These are phyloP conservation scores for Momotus momota DNA, from an alignment of 2,797 vertebrate genomes.

Conservation along the genomic window DNA sequence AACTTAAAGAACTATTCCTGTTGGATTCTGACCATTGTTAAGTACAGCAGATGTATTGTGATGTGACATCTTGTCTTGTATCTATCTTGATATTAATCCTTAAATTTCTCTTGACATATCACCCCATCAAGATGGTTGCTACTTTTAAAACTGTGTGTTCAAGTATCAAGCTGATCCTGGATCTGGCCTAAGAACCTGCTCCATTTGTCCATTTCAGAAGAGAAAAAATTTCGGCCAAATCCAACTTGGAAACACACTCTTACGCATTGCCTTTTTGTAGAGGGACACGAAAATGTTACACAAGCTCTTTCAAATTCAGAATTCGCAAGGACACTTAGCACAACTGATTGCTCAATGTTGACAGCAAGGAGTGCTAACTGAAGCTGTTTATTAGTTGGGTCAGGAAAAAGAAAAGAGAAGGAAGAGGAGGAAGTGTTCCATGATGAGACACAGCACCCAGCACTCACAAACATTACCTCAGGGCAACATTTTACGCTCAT, in stretches of 20 bases:
- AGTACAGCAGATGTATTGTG: not conserved
- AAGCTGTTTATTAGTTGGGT: not conserved
- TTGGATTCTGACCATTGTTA: not conserved
- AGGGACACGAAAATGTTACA: not conserved
- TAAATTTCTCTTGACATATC: not conserved
- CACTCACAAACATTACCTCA: not conserved
- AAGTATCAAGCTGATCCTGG: not conserved
- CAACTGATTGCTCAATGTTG: conserved; percentile 9
- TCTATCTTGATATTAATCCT: not conserved
- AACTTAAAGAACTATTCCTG: not conserved
- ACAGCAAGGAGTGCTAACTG: not conserved
- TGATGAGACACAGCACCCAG: conserved; percentile 15
- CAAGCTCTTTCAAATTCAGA: not conserved
- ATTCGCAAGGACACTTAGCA: not conserved
- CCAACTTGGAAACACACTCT: not conserved
- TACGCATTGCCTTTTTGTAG: fast-evolving
- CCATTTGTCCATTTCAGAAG: not conserved
- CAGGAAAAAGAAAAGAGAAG: not conserved
- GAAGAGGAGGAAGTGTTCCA: not conserved
- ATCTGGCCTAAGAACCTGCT: not conserved
- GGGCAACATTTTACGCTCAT: not conserved
- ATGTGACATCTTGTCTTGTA: not conserved
- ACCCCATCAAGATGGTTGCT: not conserved
- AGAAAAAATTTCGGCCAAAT: not conserved
- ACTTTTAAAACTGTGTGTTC: not conserved